Evolutionary conservation across 2,113 vertebrate genomes (phyloP), one percentile per base, ranked within the genome.

Genomic region (Pachyramphus minor): DNA sequence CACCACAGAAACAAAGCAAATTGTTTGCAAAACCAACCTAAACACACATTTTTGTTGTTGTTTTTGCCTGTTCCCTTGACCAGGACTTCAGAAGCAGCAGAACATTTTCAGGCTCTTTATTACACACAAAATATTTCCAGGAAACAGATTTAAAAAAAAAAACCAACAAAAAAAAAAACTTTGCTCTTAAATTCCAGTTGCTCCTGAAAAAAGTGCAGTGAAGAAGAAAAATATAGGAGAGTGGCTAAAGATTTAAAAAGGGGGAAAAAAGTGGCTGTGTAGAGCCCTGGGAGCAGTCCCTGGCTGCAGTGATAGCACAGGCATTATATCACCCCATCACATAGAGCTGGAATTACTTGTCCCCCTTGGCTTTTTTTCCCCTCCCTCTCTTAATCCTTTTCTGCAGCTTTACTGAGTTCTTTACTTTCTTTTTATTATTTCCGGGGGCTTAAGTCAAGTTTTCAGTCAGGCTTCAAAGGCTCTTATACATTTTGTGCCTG

Each of bases 391-490:
- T 95, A 95, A 97, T 95, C 93, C 96, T 74, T 59, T 68, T 33
- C 87, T 84, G 87, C 77, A 84, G 87, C 81, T 96, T 87, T 92
- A 64, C 80, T 41, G 22, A 59, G 58, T 76, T 86, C 90, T 91
- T 93, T 50, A 58, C 87, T 84, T 75, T 12, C 82, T 27, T 88
- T 93, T 89, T 89, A 93, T 84, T 94, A 91, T 93, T 96, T 95
- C 89, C 5, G 2, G 84, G 74, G 87, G 84, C 73, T 95, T 94
- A 94, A 94, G 77, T 89, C 77, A 78, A 91, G 84, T 87, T 94
- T 81, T 71, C 87, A 96, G 87, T 69, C 89, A 75, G 84, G 56
- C 78, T 96, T 95, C 66, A 84, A 97, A 93, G 21, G 19, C 2
- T 31, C 71, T 72, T 52, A 16, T 25, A 5, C 47, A 9, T 53